Evolutionary conservation across 1,140 invertebrate species (phyloP).

Genomic region (Chironomus tepperi): DNA sequence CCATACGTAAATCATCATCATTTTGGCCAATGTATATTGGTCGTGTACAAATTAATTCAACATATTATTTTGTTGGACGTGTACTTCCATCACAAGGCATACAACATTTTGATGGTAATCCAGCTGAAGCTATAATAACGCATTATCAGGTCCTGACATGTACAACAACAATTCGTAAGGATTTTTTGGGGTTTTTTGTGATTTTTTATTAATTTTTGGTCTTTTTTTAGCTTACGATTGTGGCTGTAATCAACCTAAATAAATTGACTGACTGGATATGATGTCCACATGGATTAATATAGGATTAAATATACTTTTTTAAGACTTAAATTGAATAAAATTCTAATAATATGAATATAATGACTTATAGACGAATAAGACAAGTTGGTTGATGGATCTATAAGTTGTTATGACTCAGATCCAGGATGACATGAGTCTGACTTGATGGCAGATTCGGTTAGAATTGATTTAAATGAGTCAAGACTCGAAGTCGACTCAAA

Average conservation of each 20-base stretch:
- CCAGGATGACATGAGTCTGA: too few relatives aligned
- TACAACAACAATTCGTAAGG: not conserved
- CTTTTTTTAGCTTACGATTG: not conserved
- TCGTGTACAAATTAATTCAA: not conserved
- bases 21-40: not conserved
- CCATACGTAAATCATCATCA: not conserved
- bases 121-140: not conserved
- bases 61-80: not conserved
- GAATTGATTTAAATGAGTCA: too few relatives aligned
- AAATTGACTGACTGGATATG: too few relatives aligned
- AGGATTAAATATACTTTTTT: too few relatives aligned
- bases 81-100: not conserved
- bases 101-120: not conserved
- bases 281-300: too few relatives aligned
- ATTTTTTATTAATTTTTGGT: not conserved
- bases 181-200: not conserved
- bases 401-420: too few relatives aligned
- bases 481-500: too few relatives aligned
- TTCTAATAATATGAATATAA: too few relatives aligned
- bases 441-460: too few relatives aligned
- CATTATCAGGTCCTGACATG: not conserved
- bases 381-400: too few relatives aligned
- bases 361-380: too few relatives aligned
- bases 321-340: too few relatives aligned
- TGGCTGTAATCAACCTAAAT: not conserved